Conservation (phyloP, 1,140 invertebrate species). For the Diploscapter pachys region DNA sequence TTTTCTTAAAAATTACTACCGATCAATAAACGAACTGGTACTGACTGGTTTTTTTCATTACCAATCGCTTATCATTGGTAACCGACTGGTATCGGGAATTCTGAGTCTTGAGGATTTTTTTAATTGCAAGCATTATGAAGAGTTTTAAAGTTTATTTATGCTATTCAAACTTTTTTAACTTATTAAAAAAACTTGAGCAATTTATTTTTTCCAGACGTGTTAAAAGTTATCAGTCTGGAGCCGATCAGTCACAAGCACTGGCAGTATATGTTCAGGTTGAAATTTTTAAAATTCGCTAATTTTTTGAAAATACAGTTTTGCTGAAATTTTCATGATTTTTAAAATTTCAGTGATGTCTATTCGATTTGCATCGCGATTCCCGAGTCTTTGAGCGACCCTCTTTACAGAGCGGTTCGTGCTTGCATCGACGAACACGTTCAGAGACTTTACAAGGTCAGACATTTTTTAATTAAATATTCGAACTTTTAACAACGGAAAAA, state of each 20-base stretch:
- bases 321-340: neutral
- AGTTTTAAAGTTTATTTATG: too few relatives aligned
- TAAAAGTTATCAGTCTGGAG: slow-evolving; percentile 10
- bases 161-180: too few relatives aligned
- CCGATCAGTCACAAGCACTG: slow-evolving; percentile 14
- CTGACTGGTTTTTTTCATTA: too few relatives aligned
- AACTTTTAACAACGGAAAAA: neutral
- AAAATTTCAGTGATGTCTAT: slow-evolving; percentile 47
- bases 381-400: slow-evolving; percentile 39
- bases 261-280: slow-evolving; percentile 20
- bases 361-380: slow-evolving; percentile 49
- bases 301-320: neutral
- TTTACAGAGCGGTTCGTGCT: slow-evolving; percentile 38
- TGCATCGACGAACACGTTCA: slow-evolving; percentile 35
- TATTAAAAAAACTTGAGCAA: too few relatives aligned
- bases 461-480: neutral
- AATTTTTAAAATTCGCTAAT: slow-evolving; percentile 1
- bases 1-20: too few relatives aligned
- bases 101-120: too few relatives aligned
- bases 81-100: too few relatives aligned
- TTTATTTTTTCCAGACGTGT: too few relatives aligned
- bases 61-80: too few relatives aligned
- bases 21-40: too few relatives aligned
- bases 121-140: too few relatives aligned
- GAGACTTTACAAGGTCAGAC: neutral